These are phyloP conservation scores for Opisthocomus hoazin DNA, from an alignment of 2,113 vertebrate species.

Conservation along the genomic window DNA sequence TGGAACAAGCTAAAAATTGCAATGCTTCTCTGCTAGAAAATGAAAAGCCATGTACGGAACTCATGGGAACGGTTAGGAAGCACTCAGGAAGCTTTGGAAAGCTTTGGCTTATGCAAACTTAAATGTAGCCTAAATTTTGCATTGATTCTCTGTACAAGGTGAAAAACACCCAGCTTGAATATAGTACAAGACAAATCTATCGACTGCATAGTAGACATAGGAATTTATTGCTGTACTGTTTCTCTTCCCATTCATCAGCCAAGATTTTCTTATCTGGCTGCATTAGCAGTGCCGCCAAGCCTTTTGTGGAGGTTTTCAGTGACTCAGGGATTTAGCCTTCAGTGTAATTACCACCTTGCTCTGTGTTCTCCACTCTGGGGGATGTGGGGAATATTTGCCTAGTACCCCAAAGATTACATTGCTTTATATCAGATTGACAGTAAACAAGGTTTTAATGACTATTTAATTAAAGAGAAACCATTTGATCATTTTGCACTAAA, in stretches of 20 bases:
- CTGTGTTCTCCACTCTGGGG: neutral
- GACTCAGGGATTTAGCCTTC: neutral
- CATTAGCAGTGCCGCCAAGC: conserved; percentile 7
- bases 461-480: neutral
- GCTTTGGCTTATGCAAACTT: neutral
- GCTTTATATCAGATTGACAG: neutral
- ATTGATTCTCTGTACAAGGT: conserved; percentile 1
- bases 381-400: neutral
- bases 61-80: neutral
- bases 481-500: neutral
- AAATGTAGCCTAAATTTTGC: neutral
- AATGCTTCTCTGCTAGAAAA: neutral
- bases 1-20: conserved; percentile 20
- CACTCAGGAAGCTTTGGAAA: conserved; percentile 19
- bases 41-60: neutral
- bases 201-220: neutral
- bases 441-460: neutral
- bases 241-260: conserved; percentile 25
- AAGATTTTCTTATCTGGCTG: neutral
- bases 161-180: conserved; percentile 6
- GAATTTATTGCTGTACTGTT: conserved; percentile 34
- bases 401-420: neutral
- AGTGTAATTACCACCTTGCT: neutral
- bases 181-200: conserved; percentile 16
- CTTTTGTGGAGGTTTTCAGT: conserved; percentile 13